phyloP scores from a whole-genome alignment of 2,888 invertebrate species.

The Cantharis nigra region DNA sequence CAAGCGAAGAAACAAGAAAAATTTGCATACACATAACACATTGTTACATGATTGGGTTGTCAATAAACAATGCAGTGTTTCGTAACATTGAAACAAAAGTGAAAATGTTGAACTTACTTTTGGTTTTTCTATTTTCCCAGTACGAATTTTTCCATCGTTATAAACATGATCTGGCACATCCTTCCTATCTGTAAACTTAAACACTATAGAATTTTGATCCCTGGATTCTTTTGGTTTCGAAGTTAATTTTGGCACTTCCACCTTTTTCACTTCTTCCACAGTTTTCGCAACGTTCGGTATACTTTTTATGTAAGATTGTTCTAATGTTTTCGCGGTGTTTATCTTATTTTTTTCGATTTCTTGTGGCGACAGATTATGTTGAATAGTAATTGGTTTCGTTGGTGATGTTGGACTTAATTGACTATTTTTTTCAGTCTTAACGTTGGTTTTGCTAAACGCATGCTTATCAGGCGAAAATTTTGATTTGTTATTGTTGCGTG shows the following conservation, averaged over 20 bases:
- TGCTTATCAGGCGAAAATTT: slow-evolving; percentile 4
- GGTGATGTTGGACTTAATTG: slow-evolving; percentile 1
- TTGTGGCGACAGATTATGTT: slow-evolving; percentile 64
- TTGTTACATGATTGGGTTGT: neutral
- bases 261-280: slow-evolving; percentile 27
- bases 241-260: slow-evolving; percentile 41
- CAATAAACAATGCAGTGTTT: neutral
- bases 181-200: slow-evolving; percentile 84
- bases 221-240: slow-evolving; percentile 38
- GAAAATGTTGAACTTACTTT: slow-evolving; percentile 64
- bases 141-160: slow-evolving; percentile 80
- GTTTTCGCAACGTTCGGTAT: slow-evolving; percentile 54
- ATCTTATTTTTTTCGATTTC: slow-evolving; percentile 73
- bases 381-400: slow-evolving; percentile 45
- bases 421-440: slow-evolving; percentile 15
- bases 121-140: slow-evolving; percentile 68
- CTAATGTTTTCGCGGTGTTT: slow-evolving; percentile 66
- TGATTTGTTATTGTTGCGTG: slow-evolving; percentile 5
- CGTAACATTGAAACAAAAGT: neutral
- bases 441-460: neutral
- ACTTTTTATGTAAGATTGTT: slow-evolving; percentile 48
- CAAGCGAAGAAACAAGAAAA: neutral
- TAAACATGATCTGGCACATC: slow-evolving; percentile 91
- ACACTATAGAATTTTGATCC: slow-evolving; percentile 73
- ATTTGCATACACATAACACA: neutral